A percentile compares a stretch with the other conserved stretches of the same genome.
Evolutionary conservation across 2,113 vertebrate species (phyloP).

Genomic region (Chloroceryle aenea): DNA sequence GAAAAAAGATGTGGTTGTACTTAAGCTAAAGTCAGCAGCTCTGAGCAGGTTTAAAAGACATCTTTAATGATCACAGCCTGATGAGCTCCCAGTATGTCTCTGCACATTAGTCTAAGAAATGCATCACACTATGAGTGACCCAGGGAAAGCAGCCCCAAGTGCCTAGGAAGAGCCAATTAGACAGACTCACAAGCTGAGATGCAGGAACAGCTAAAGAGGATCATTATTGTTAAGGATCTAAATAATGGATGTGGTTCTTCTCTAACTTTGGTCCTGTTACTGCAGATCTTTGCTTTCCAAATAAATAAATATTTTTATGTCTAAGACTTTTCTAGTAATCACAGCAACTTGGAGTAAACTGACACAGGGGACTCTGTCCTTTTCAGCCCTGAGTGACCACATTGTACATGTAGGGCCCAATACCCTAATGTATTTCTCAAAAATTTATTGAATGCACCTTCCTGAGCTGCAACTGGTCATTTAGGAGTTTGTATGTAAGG

Average conservation of each 20-base stretch:
- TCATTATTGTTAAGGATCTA: background rate
- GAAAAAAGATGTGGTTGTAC: background rate
- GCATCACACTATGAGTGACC: rapidly evolving
- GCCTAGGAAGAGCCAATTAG: background rate
- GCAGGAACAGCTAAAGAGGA: background rate
- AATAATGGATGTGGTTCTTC: background rate
- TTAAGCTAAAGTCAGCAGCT: background rate
- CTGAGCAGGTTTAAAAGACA: background rate
- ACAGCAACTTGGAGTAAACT: background rate
- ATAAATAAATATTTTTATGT: background rate
- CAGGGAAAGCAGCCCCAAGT: background rate
- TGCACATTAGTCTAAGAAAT: background rate
- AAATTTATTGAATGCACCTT: background rate
- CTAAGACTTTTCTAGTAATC: background rate
- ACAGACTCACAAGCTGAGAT: background rate
- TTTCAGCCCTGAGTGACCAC: background rate
- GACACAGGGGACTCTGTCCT: background rate
- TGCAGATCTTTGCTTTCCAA: background rate
- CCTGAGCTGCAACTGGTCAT: background rate
- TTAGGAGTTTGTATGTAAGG: rapidly evolving
- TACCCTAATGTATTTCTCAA: background rate
- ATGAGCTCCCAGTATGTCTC: background rate
- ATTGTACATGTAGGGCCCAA: rapidly evolving
- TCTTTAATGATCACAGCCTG: background rate
- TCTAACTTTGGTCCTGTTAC: background rate